phyloP scores from a whole-genome alignment of 2,113 vertebrate species.

The Anoplopoma fimbria region DNA sequence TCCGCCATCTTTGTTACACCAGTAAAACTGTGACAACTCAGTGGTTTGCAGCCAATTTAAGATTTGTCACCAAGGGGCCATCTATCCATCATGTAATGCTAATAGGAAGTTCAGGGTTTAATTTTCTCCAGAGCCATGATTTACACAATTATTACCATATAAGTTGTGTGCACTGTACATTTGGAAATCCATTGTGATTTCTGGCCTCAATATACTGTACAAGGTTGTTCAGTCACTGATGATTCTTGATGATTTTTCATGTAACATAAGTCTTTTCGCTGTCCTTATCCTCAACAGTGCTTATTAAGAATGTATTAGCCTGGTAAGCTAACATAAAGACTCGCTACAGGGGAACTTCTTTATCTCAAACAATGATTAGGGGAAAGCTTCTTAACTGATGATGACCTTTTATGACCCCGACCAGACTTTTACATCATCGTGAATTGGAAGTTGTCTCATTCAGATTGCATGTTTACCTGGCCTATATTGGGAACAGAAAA shows the following conservation, averaged over 20 bases:
- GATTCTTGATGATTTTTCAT: background rate
- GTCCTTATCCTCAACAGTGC: background rate
- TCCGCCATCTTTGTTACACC: background rate
- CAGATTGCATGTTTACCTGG: background rate
- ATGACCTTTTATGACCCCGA: background rate
- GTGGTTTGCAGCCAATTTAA: background rate
- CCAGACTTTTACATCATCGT: background rate
- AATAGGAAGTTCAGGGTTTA: background rate
- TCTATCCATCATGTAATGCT: background rate
- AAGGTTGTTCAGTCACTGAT: background rate
- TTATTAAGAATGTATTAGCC: background rate
- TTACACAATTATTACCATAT: constrained; percentile 1
- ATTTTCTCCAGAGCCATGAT: background rate
- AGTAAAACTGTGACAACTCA: background rate
- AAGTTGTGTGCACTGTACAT: constrained; percentile 1
- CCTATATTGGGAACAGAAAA: background rate
- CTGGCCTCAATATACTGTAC: background rate
- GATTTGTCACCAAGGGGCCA: background rate
- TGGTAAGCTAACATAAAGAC: too few species aligned
- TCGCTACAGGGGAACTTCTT: background rate
- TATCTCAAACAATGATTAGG: background rate
- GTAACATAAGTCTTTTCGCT: background rate
- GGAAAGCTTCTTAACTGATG: background rate
- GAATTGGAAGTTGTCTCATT: background rate
- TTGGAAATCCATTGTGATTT: background rate